Evolutionary conservation across 2,113 vertebrate species (phyloP).

Genomic region (Callionymus lyra): DNA sequence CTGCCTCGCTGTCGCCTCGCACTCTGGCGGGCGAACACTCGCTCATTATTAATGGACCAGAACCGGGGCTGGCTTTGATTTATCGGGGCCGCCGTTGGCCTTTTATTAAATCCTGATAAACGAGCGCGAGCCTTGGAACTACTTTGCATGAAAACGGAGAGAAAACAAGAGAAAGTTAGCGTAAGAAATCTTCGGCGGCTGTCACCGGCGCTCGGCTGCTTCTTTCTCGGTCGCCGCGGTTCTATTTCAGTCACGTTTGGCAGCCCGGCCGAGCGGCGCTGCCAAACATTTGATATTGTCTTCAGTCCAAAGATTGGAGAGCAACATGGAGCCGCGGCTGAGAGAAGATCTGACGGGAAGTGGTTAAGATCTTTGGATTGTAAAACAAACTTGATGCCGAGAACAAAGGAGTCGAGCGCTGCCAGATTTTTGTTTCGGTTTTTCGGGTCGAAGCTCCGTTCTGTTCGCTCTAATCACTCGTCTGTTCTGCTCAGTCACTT

Average conservation of each 20-base stretch:
- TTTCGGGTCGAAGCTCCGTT: too few species aligned
- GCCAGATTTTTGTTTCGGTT: too few species aligned
- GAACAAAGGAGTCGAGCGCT: too few species aligned
- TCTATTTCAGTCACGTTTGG: constrained; percentile 33
- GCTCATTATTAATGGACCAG: constrained; percentile 13
- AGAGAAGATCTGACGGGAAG: too few species aligned
- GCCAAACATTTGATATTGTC: constrained; percentile 22
- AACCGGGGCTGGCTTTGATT: constrained; percentile 20
- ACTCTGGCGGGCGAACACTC: constrained; percentile 8
- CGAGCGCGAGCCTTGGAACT: constrained; percentile 8
- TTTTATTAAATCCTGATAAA: constrained; percentile 41
- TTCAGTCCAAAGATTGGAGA: constrained; percentile 1
- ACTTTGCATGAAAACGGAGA: constrained; percentile 19
- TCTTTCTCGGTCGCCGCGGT: constrained; percentile 10
- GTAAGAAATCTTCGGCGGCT: not conserved
- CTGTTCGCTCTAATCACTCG: not conserved
- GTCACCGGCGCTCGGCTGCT: too few species aligned
- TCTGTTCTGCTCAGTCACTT: too few species aligned
- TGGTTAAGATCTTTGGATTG: too few species aligned
- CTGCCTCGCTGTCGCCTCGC: constrained; percentile 16
- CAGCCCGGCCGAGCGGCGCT: constrained; percentile 3
- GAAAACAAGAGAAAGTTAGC: constrained; percentile 7
- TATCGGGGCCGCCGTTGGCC: constrained; percentile 25
- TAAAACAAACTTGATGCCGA: too few species aligned
- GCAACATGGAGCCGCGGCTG: not conserved